A percentile compares a stretch with the other conserved stretches of the same genome.
Evolutionary conservation across 2,113 vertebrate genomes (phyloP).

Genomic region (Pithys albifrons): DNA sequence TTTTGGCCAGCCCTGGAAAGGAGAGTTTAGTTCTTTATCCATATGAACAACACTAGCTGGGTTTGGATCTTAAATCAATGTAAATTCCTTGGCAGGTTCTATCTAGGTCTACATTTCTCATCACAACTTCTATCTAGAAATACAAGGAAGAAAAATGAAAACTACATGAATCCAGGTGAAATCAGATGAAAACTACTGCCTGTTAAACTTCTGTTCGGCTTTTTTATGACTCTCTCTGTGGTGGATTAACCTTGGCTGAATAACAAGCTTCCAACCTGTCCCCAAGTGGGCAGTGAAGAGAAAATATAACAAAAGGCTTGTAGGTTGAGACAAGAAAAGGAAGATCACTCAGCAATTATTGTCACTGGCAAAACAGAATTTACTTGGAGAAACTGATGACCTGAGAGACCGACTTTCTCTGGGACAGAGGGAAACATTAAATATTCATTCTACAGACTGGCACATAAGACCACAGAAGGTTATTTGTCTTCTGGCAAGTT

Average conservation of each 20-base stretch:
- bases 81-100: not conserved
- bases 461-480: not conserved
- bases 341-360: not conserved
- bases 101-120: not conserved
- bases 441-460: not conserved
- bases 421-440: not conserved
- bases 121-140: not conserved
- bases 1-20: not conserved
- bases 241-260: not conserved
- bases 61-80: not conserved
- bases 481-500: not conserved
- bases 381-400: not conserved
- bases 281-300: not conserved
- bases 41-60: not conserved
- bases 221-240: not conserved
- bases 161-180: not conserved
- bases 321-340: not conserved
- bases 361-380: not conserved
- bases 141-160: not conserved
- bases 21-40: not conserved
- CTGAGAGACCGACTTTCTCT: not conserved
- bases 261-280: not conserved
- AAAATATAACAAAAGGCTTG: fast-evolving
- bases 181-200: not conserved
- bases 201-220: not conserved